phyloP scores from a whole-genome alignment of 2,797 vertebrate species.

The Lithobates sylvaticus region DNA sequence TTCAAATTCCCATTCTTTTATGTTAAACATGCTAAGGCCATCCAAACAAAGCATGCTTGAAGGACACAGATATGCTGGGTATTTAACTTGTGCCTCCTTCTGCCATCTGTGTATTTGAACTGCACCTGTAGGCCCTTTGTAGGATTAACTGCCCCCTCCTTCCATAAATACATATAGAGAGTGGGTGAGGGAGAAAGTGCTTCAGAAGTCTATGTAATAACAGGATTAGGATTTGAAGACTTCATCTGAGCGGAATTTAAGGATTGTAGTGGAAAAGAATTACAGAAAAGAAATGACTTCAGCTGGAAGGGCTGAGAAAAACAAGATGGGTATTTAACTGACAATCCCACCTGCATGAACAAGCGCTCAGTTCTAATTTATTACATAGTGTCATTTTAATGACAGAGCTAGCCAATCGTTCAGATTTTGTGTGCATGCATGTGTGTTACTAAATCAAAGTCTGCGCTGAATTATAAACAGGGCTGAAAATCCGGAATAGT shows the following conservation, averaged over 20 bases:
- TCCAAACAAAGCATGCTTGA: constrained; percentile 51
- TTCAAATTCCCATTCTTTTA: constrained; percentile 57
- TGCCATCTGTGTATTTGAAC: constrained; percentile 64
- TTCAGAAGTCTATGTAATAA: constrained; percentile 76
- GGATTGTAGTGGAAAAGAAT: constrained; percentile 67
- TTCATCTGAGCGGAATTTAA: constrained; percentile 75
- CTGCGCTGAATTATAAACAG: neutral
- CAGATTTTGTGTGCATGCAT: neutral
- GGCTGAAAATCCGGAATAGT: neutral
- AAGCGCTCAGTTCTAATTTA: constrained; percentile 1
- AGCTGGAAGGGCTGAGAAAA: constrained; percentile 54
- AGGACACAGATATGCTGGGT: constrained; percentile 23
- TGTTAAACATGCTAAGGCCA: constrained; percentile 68
- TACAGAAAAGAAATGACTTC: constrained; percentile 67
- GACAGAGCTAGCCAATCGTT: neutral
- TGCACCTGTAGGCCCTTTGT: constrained; percentile 74
- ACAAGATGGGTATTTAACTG: constrained; percentile 13
- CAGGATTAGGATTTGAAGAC: constrained; percentile 80
- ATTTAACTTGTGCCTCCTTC: constrained; percentile 45
- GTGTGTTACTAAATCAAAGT: neutral
- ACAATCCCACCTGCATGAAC: constrained; percentile 28
- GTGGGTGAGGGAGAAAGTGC: constrained; percentile 67
- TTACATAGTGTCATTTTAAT: constrained; percentile 1
- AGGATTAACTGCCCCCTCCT: constrained; percentile 75
- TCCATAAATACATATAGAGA: constrained; percentile 42